Evolutionary conservation across 1,140 invertebrate genomes (phyloP).

Genomic region (Sycophila sp.): DNA sequence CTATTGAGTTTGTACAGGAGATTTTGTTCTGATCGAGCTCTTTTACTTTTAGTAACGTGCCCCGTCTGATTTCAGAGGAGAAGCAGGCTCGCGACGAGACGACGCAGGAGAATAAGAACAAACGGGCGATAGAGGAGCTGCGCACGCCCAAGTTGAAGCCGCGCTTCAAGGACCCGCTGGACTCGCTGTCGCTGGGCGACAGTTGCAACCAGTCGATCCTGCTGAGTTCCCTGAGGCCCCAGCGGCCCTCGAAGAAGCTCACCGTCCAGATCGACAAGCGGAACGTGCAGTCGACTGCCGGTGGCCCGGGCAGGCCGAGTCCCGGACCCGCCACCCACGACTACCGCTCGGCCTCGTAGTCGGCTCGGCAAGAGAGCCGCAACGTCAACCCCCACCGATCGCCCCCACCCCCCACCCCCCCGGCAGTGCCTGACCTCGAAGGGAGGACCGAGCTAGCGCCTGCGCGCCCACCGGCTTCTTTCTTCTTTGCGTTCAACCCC

Average conservation of each 20-base stretch:
- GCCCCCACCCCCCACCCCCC: no score
- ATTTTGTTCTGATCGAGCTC: no score
- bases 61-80: slow-evolving; percentile 56
- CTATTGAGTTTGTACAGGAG: no score
- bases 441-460: background rate
- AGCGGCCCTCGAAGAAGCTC: slow-evolving; percentile 46
- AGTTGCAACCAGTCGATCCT: slow-evolving; percentile 49
- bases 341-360: slow-evolving; percentile 56
- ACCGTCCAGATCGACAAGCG: slow-evolving; percentile 44
- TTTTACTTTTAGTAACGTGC: no score
- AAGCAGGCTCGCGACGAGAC: slow-evolving; percentile 64
- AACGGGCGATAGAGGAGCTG: slow-evolving; percentile 46
- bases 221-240: slow-evolving; percentile 51
- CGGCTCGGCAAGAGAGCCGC: background rate
- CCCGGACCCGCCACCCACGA: slow-evolving; percentile 55
- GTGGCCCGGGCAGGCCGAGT: slow-evolving; percentile 40
- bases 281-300: slow-evolving; percentile 43
- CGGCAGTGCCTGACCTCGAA: slow-evolving; percentile 13
- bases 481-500: background rate
- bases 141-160: slow-evolving; percentile 44
- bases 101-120: slow-evolving; percentile 60
- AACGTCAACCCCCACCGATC: no score
- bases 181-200: slow-evolving; percentile 13
- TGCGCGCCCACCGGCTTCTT: background rate
- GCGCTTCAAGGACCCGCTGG: slow-evolving; percentile 43